Percentiles rank a stretch among this genome's conserved stretches.
These are phyloP conservation scores for Amphiprion ocellaris DNA, from an alignment of 2,113 vertebrate species.

Conservation along the genomic window DNA sequence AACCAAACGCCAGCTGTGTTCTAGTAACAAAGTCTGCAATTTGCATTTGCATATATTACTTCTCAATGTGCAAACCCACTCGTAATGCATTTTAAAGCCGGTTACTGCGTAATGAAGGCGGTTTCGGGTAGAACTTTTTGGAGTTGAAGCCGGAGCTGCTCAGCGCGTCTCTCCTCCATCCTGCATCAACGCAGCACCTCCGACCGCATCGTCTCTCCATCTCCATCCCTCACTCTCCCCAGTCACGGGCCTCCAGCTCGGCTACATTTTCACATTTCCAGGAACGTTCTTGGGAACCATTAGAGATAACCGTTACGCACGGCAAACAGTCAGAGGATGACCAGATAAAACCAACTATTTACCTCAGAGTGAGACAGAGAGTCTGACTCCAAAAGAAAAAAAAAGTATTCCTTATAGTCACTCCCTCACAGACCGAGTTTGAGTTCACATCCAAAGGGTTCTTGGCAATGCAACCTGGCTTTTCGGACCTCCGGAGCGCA, in stretches of 20 bases:
- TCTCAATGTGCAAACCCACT: neutral
- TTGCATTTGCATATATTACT: neutral
- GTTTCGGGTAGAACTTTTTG: constrained; percentile 17
- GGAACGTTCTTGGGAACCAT: constrained; percentile 49
- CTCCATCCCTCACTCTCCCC: constrained; percentile 50
- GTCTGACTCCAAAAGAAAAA: constrained; percentile 7
- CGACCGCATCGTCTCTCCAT: constrained; percentile 41
- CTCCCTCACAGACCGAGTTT: constrained; percentile 13
- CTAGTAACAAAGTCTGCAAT: neutral
- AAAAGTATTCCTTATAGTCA: constrained; percentile 45
- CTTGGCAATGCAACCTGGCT: constrained; percentile 13
- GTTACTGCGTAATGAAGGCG: constrained; percentile 1
- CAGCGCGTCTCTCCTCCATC: constrained; percentile 44
- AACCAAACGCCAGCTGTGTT: neutral
- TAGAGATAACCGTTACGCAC: constrained; percentile 65
- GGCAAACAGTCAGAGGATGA: constrained; percentile 33
- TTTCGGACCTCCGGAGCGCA: constrained; percentile 26
- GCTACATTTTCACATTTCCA: constrained; percentile 43
- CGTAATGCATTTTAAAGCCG: constrained; percentile 1
- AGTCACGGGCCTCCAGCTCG: constrained; percentile 48
- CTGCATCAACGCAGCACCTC: constrained; percentile 41
- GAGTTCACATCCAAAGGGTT: constrained; percentile 42
- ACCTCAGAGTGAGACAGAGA: constrained; percentile 23
- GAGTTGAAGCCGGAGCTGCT: constrained; percentile 2
- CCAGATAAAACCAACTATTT: constrained; percentile 43